Conservation (phyloP, 2,113 vertebrate genomes). For the Trichechus manatus region DNA sequence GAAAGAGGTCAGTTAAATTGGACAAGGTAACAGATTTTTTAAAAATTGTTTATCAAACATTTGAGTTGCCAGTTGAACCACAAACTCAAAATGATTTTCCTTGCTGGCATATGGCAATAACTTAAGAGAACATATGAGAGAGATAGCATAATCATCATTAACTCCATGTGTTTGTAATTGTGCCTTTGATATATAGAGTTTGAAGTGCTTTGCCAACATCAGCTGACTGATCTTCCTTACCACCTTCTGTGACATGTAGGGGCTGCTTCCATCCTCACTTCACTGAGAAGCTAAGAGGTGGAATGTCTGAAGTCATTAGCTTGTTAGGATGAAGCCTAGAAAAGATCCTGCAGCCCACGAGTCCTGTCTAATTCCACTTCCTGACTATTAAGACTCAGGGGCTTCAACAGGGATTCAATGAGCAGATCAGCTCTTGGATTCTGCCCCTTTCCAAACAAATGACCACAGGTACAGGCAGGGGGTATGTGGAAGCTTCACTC, state of each 20-base stretch:
- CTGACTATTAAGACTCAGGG: conserved; percentile 39
- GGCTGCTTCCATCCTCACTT: conserved; percentile 48
- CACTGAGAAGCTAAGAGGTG: conserved; percentile 37
- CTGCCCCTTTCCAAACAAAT: not conserved
- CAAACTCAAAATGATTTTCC: not conserved
- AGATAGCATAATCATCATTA: conserved; percentile 45
- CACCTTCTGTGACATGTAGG: conserved; percentile 28
- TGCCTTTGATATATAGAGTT: conserved; percentile 58
- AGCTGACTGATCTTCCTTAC: conserved; percentile 44
- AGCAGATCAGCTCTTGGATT: conserved; percentile 31
- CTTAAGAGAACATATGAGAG: conserved; percentile 33
- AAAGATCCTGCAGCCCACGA: conserved; percentile 40
- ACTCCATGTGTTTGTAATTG: conserved; percentile 61
- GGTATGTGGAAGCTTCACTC: not conserved
- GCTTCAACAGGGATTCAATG: conserved; percentile 6
- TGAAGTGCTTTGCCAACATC: conserved; percentile 47
- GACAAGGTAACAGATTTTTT: conserved; percentile 19
- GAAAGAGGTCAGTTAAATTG: conserved; percentile 47
- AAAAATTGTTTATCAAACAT: conserved; percentile 50
- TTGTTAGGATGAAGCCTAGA: conserved; percentile 50
- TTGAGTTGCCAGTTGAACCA: conserved; percentile 26
- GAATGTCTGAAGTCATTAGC: conserved; percentile 59
- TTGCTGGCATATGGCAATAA: conserved; percentile 46
- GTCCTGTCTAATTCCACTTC: conserved; percentile 35
- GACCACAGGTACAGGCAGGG: not conserved